Base-by-base conservation (phyloP, 2,797 vertebrate species). In the Philypnodon macrostomus region DNA sequence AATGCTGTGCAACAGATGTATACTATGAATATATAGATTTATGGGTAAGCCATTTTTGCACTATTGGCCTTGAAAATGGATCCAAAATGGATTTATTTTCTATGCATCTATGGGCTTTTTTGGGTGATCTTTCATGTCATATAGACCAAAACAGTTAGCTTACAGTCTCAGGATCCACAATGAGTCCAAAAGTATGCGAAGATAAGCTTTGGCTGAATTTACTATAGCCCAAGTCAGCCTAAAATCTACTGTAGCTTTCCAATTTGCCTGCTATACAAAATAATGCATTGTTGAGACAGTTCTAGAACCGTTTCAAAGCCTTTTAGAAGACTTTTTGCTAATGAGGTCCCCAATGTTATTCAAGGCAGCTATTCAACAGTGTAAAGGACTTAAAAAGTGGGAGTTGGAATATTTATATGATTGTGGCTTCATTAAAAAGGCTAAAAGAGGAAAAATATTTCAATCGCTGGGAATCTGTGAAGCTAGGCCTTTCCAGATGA, bases 371-470 rank as follows among this genome's bases (percentile, higher is more conserved):
- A 38, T 21, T 38, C 37, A 40, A n/a, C 21, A 9, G 37, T 14
- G 21, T 26, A 26, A 26, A 26, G 15, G 38, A 1, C 9, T 26
- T 41, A 14, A 26, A 26, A 42, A 42, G 23, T 27, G 23, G 4
- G 16, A 42, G 13, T 27, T 27, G 27, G 13, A 29, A 42, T 42
- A 42, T 29, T 42, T 17, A 42, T 42, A 14, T 16, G 27, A 38
- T 40, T 40, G 40, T 42, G 13, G 40, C 24, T 42, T 29, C 4
- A 42, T 42, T 29, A 27, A 42, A 38, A 41, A 15, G 23, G n/a
- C 5, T 7, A 14, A 13, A 11, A 14, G 12, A 14, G 13, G 29
- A 42, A 17, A 29, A 29, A 14, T 17, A 5, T 27, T 12, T 3
- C 27, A 42, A 14, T 42, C 14, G 6, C 4, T 10, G 15, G 14